phyloP scores from a whole-genome alignment of 1,140 invertebrate species.

The Ruditapes philippinarum region DNA sequence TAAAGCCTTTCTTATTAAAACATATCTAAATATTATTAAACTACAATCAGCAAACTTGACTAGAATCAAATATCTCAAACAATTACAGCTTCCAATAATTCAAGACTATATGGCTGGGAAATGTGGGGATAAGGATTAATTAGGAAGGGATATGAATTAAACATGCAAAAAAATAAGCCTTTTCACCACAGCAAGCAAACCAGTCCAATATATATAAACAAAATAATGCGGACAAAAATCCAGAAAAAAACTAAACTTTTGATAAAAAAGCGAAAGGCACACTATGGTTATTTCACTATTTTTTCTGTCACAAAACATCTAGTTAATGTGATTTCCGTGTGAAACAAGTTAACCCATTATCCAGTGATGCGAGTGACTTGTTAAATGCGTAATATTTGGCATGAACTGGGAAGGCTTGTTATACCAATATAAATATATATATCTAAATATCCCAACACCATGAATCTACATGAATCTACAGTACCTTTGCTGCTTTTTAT shows the following conservation, averaged over 20 bases:
- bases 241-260: neutral
- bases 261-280: neutral
- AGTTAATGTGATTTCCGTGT: neutral
- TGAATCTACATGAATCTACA: too few species aligned
- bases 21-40: neutral
- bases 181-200: neutral
- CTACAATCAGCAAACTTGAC: neutral
- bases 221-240: neutral
- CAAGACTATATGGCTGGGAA: neutral
- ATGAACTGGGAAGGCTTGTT: too few species aligned
- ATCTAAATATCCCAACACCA: too few species aligned
- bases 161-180: neutral
- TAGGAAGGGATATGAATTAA: too few species aligned
- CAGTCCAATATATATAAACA: neutral
- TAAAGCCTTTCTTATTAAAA: too few species aligned
- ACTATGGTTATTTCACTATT: neutral
- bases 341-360: neutral
- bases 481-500: too few species aligned
- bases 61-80: neutral
- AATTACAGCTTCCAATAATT: neutral
- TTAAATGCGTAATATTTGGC: too few species aligned
- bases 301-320: neutral
- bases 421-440: too few species aligned
- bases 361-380: too few species aligned
- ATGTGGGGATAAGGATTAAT: neutral